These are phyloP conservation scores for Haliclona indistincta DNA, from an alignment of 37 sponge, comb jelly and placozoan species.

Conservation along the genomic window DNA sequence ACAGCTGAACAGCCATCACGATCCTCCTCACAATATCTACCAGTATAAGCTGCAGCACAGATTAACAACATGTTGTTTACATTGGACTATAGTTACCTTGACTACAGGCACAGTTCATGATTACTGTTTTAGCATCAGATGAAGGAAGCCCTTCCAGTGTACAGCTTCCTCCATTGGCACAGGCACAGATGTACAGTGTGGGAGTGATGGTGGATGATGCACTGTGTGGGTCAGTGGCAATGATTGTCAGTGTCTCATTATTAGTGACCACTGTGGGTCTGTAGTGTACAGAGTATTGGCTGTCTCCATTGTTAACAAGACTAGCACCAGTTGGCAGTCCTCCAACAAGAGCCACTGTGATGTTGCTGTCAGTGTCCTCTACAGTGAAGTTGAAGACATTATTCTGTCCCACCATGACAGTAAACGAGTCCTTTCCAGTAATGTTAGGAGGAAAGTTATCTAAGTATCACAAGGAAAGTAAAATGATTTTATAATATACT, in stretches of 20 bases:
- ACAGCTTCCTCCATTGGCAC: slow-evolving; percentile 39
- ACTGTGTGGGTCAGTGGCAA: slow-evolving; percentile 5
- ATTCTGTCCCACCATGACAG: too few species aligned
- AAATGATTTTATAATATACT: neutral
- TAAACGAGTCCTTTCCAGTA: slow-evolving; percentile 21
- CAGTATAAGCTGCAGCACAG: slow-evolving; percentile 13
- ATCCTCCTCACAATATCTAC: slow-evolving; percentile 24
- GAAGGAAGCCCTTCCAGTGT: slow-evolving; percentile 9
- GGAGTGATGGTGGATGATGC: neutral
- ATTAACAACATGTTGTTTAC: too few species aligned
- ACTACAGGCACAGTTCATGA: neutral
- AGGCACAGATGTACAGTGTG: slow-evolving; percentile 20
- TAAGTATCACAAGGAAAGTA: neutral
- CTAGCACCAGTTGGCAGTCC: neutral
- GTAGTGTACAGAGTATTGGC: slow-evolving; percentile 1
- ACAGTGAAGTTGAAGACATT: slow-evolving; percentile 40
- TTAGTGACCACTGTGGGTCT: slow-evolving; percentile 1
- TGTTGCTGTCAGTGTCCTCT: slow-evolving; percentile 3
- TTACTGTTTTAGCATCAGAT: neutral
- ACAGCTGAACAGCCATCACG: slow-evolving; percentile 26
- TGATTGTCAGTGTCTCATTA: neutral
- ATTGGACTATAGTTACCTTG: neutral
- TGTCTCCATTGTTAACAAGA: neutral
- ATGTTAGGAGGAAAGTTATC: slow-evolving; percentile 63
- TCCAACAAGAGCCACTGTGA: slow-evolving; percentile 8